Evolutionary conservation across 2,888 invertebrate species (phyloP).

Genomic region (Dryococelus australis): DNA sequence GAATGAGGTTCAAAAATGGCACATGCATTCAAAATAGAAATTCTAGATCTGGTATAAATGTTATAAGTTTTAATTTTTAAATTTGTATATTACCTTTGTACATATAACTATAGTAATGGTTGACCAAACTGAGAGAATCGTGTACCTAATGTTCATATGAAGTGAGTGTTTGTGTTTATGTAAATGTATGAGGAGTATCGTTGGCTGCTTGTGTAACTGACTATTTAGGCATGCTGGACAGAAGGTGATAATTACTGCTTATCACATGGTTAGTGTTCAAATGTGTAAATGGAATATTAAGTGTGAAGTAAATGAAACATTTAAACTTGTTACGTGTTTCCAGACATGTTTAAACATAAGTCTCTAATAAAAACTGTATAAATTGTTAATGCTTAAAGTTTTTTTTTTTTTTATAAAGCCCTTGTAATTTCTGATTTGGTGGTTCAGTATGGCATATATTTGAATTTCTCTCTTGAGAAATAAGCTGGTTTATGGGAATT

Average conservation of each 20-base stretch:
- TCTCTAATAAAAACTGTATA: constrained; percentile 3
- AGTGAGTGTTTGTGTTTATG: background rate
- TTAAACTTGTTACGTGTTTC: constrained; percentile 11
- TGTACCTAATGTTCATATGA: background rate
- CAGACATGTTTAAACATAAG: constrained; percentile 13
- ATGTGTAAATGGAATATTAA: constrained; percentile 7
- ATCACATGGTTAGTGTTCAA: background rate
- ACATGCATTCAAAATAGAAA: background rate
- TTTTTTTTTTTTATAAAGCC: background rate
- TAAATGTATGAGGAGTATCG: background rate
- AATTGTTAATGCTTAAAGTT: background rate
- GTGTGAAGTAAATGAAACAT: background rate
- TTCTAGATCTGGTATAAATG: background rate
- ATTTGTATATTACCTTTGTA: background rate
- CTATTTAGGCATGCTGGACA: background rate
- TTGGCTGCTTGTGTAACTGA: constrained; percentile 6
- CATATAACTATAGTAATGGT: background rate
- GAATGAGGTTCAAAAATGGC: background rate
- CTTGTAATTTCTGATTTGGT: too few relatives aligned
- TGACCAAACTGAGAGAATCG: background rate
- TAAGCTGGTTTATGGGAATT: too few relatives aligned
- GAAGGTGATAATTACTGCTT: background rate
- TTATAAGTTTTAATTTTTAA: background rate
- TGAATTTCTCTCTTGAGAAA: too few relatives aligned
- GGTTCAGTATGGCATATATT: too few relatives aligned